Conservation (phyloP, 2,113 vertebrate genomes). For the Cynocephalus volans region DNA sequence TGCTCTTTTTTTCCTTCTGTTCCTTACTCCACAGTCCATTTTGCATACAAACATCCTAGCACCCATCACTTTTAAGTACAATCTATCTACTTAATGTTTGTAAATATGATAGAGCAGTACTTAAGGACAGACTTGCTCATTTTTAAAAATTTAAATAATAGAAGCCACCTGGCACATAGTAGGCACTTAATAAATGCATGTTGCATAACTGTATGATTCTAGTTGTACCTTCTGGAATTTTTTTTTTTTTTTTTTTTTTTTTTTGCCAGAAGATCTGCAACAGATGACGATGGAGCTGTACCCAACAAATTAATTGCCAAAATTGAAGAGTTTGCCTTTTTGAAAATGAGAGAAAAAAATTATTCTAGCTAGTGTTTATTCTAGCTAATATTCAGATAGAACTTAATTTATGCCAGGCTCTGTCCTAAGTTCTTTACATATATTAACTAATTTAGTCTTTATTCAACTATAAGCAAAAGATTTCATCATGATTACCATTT, state of each 20-base stretch:
- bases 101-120: neutral
- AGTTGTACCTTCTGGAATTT: constrained; percentile 25
- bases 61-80: neutral
- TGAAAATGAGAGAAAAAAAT: constrained; percentile 37
- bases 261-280: neutral
- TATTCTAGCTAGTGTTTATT: neutral
- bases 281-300: neutral
- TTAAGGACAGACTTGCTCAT: neutral
- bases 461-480: neutral
- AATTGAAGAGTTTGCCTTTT: constrained; percentile 34
- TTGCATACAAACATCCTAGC: neutral
- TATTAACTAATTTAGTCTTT: neutral
- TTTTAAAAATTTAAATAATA: neutral
- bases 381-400: constrained; percentile 20
- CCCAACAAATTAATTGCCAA: constrained; percentile 44
- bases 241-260: neutral
- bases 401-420: neutral
- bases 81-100: neutral
- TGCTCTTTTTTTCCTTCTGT: rapidly evolving
- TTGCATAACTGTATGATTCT: neutral
- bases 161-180: neutral
- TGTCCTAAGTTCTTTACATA: neutral
- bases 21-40: rapidly evolving
- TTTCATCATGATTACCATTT: neutral
- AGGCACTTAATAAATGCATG: neutral